These are phyloP conservation scores for Drosophila nigritarsus DNA, from an alignment of 2,888 invertebrate species.

Conservation along the genomic window DNA sequence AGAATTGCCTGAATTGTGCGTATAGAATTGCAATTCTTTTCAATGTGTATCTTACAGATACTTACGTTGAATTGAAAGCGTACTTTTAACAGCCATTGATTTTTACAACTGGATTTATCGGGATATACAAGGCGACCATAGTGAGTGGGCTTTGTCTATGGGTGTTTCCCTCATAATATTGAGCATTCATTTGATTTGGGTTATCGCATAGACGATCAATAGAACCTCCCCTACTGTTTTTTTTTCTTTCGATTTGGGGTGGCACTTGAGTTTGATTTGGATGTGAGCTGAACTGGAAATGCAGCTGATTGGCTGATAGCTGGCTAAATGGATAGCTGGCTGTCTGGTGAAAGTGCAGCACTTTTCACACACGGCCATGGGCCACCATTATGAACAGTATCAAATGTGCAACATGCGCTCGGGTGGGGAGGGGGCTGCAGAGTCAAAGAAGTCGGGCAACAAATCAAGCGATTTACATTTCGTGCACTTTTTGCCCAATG, in stretches of 20 bases:
- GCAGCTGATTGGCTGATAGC: conserved; percentile 10
- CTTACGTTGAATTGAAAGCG: neutral
- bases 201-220: conserved; percentile 10
- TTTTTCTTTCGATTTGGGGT: conserved; percentile 7
- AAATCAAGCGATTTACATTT: conserved; percentile 76
- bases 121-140: neutral
- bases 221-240: neutral
- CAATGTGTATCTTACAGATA: conserved; percentile 1
- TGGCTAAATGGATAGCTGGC: conserved; percentile 7
- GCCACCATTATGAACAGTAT: conserved; percentile 69
- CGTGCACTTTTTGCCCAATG: conserved; percentile 54
- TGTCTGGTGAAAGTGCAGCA: conserved; percentile 69
- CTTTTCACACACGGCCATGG: conserved; percentile 66
- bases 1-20: neutral
- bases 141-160: neutral
- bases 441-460: conserved; percentile 24
- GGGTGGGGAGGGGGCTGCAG: neutral
- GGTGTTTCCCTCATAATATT: conserved; percentile 3
- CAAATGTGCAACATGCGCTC: conserved; percentile 52
- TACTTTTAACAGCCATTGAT: neutral
- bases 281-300: conserved; percentile 55
- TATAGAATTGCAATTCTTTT: neutral
- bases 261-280: conserved; percentile 49
- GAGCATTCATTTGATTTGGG: conserved; percentile 15
- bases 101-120: neutral